phyloP scores from a whole-genome alignment of 2,797 vertebrate genomes.

The Acipenser oxyrinchus region DNA sequence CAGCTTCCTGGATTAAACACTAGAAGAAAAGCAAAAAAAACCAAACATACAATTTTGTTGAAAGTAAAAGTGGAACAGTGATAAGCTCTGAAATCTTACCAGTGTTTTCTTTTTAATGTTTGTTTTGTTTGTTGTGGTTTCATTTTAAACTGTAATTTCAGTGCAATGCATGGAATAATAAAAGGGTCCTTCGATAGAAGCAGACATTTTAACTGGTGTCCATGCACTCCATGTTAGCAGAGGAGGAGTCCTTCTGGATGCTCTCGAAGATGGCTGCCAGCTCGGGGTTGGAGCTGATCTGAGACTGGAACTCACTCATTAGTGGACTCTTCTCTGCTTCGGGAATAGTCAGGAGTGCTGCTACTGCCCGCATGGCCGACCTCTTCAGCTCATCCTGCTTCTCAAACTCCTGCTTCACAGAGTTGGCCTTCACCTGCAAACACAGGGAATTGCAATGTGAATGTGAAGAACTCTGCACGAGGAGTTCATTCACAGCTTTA shows the following conservation, averaged over 20 bases:
- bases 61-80: slow-evolving; percentile 69
- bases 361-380: slow-evolving; percentile 94
- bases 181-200: slow-evolving; percentile 58
- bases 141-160: slow-evolving; percentile 76
- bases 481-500: too few relatives aligned
- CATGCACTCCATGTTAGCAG: slow-evolving; percentile 97
- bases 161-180: slow-evolving; percentile 84
- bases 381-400: slow-evolving; percentile 97
- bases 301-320: slow-evolving; percentile 97
- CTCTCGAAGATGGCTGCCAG: slow-evolving; percentile 97
- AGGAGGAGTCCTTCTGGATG: slow-evolving; percentile 97
- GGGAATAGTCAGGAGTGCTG: slow-evolving; percentile 90
- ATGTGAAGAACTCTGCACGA: background rate
- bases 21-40: slow-evolving; percentile 44
- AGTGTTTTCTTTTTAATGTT: slow-evolving; percentile 45
- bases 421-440: slow-evolving; percentile 91
- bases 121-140: slow-evolving; percentile 61
- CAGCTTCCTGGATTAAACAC: slow-evolving; percentile 66
- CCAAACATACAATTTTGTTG: slow-evolving; percentile 55
- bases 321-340: slow-evolving; percentile 96
- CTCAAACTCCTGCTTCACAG: slow-evolving; percentile 97
- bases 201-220: slow-evolving; percentile 85
- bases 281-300: slow-evolving; percentile 97
- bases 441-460: background rate
- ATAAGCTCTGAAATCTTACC: slow-evolving; percentile 67